Conservation (phyloP, 64 coral and sea anemone species). For the Pocillopora damicornis region DNA sequence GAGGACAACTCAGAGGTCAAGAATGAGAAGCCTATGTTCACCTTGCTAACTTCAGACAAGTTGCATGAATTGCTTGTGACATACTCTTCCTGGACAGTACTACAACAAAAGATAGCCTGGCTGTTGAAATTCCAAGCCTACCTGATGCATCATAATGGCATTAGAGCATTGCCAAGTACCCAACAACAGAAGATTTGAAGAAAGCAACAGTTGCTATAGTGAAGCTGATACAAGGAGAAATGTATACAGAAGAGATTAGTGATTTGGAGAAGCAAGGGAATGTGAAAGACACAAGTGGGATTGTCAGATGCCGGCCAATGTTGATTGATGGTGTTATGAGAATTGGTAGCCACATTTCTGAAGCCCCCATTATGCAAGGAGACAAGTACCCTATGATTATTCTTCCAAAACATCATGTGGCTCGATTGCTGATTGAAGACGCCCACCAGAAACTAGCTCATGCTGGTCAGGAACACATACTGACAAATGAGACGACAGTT, state of each 20-base stretch:
- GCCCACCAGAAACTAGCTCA: constrained; percentile 21
- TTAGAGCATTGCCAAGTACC: neutral
- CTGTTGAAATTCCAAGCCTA: constrained; percentile 47
- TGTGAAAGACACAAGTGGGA: constrained; percentile 5
- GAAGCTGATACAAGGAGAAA: constrained; percentile 18
- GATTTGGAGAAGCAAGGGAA: constrained; percentile 28
- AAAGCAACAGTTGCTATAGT: constrained; percentile 12
- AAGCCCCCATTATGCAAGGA: constrained; percentile 9
- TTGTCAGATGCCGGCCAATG: constrained; percentile 25
- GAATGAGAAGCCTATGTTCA: constrained; percentile 17
- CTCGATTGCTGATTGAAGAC: constrained; percentile 1
- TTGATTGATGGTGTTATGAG: neutral
- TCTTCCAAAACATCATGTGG: constrained; percentile 22
- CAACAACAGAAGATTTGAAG: constrained; percentile 28
- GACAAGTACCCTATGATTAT: constrained; percentile 33
- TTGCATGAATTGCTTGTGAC: constrained; percentile 28
- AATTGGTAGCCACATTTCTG: constrained; percentile 26
- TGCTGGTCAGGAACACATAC: constrained; percentile 43
- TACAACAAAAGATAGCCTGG: constrained; percentile 48
- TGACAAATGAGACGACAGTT: constrained; percentile 24
- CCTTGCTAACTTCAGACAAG: neutral
- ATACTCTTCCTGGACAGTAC: constrained; percentile 42
- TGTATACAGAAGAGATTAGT: constrained; percentile 27
- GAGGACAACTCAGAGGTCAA: constrained; percentile 41
- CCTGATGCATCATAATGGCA: neutral